A percentile compares a stretch with the other conserved stretches of the same genome.
Conservation (phyloP, 2,888 invertebrate genomes). For the Tetragnatha montana region DNA sequence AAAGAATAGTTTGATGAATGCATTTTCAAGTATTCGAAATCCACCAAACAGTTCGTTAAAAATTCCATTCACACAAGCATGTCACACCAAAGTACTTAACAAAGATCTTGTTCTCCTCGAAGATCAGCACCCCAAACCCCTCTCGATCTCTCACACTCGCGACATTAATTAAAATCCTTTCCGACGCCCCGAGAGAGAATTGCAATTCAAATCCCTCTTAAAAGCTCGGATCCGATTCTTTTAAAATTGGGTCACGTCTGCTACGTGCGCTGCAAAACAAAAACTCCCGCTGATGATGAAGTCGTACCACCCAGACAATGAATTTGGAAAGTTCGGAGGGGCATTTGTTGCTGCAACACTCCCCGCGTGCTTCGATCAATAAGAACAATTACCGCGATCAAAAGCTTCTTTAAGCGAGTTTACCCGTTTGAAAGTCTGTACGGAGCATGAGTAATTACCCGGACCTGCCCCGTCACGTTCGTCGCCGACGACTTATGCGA, state of each 20-base stretch:
- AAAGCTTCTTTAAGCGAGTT: background rate
- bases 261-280: background rate
- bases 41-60: too few species aligned
- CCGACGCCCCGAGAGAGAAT: background rate
- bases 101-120: too few species aligned
- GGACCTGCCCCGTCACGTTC: background rate
- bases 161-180: background rate
- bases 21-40: too few species aligned
- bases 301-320: background rate
- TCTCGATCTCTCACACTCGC: too few species aligned
- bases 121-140: too few species aligned
- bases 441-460: slow-evolving; percentile 1
- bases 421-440: slow-evolving; percentile 3
- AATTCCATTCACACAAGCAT: too few species aligned
- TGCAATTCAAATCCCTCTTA: background rate
- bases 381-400: background rate
- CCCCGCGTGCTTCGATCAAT: background rate
- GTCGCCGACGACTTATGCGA: slow-evolving; percentile 2
- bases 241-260: background rate
- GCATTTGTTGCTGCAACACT: background rate
- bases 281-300: background rate
- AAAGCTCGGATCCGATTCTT: background rate
- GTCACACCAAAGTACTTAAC: too few species aligned
- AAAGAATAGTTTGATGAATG: too few species aligned
- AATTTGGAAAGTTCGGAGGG: background rate